phyloP scores from a whole-genome alignment of 2,888 invertebrate species.

The Patella caerulea region DNA sequence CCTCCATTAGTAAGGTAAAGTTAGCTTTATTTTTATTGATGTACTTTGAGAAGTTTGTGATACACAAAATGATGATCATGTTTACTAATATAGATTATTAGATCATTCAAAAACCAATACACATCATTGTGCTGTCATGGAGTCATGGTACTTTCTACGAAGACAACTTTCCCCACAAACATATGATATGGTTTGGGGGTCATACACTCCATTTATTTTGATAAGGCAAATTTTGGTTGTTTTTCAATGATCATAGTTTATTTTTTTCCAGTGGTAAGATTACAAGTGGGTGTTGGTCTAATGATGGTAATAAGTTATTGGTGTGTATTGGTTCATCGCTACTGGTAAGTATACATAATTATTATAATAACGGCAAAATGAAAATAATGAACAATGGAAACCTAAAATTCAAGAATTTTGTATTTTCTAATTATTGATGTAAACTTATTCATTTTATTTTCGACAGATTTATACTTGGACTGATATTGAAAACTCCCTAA shows the following conservation, averaged over 20 bases:
- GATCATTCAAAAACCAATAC: no score
- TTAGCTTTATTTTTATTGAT: no score
- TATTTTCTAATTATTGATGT: conserved; percentile 15
- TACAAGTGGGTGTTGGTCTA: conserved; percentile 63
- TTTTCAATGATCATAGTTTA: background rate
- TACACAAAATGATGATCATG: no score
- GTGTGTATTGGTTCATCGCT: conserved; percentile 58
- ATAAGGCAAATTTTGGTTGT: background rate
- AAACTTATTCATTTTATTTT: background rate
- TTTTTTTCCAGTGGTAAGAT: conserved; percentile 58
- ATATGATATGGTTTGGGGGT: no score
- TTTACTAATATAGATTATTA: no score
- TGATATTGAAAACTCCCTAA: conserved; percentile 53
- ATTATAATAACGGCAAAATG: no score
- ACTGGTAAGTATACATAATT: conserved; percentile 47
- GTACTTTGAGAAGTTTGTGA: no score
- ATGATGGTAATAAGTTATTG: conserved; percentile 59
- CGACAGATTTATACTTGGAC: conserved; percentile 60
- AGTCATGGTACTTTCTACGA: no score
- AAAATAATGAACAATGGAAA: background rate
- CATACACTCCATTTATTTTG: no score
- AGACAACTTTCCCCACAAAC: no score
- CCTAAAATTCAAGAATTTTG: conserved; percentile 8
- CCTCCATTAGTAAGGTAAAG: conserved; percentile 61
- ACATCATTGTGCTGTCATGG: no score